Evolutionary conservation across 2,113 vertebrate species (phyloP).

Genomic region (Epinephelus moara): DNA sequence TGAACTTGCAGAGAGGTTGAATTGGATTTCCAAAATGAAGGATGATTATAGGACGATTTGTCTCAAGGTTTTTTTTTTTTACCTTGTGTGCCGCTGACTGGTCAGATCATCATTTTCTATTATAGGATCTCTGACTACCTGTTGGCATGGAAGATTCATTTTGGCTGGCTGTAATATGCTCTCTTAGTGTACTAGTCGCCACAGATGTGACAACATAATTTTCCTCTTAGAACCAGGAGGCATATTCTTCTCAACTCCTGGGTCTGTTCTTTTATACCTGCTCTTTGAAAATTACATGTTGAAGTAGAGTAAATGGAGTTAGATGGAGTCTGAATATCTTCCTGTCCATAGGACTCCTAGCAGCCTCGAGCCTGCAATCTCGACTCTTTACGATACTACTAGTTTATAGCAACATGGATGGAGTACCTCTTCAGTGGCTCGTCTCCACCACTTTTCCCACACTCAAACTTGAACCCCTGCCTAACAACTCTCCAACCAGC

Average conservation of each 20-base stretch:
- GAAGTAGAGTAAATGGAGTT: neutral
- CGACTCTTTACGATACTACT: constrained; percentile 16
- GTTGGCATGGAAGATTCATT: constrained; percentile 37
- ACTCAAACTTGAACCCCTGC: constrained; percentile 58
- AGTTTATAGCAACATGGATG: constrained; percentile 42
- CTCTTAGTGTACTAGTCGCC: neutral
- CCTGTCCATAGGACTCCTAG: neutral
- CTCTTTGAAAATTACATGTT: neutral
- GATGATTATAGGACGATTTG: constrained; percentile 48
- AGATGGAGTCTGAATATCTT: neutral
- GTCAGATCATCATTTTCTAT: constrained; percentile 43
- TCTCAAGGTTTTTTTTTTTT: constrained; percentile 25
- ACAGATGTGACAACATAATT: constrained; percentile 2
- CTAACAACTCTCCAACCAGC: constrained; percentile 63
- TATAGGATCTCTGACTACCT: constrained; percentile 37
- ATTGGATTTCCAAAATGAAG: constrained; percentile 56
- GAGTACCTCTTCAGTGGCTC: constrained; percentile 57
- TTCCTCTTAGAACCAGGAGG: constrained; percentile 3
- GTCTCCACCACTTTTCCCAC: constrained; percentile 44
- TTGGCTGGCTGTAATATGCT: constrained; percentile 18
- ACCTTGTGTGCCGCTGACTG: neutral
- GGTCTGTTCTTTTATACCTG: neutral
- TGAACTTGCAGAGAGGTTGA: constrained; percentile 42
- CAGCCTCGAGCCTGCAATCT: neutral
- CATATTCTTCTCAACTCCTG: neutral